Evolutionary conservation across 1,140 invertebrate genomes (phyloP), one percentile per base, ranked within the genome.

Genomic region (Bombus waltoni): DNA sequence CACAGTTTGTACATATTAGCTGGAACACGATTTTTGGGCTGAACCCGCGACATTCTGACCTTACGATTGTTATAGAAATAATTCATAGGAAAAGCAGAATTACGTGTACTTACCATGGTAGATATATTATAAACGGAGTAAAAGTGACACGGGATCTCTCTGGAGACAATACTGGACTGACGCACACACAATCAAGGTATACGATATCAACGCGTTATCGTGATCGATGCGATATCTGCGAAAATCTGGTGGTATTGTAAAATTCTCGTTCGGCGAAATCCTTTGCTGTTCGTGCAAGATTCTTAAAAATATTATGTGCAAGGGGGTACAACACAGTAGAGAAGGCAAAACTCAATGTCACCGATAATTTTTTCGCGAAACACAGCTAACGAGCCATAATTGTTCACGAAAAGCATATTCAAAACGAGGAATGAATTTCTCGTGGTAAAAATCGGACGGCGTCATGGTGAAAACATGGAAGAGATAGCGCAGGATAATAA

Each of bases 161-260:
- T 35, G 62, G 18, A 74, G 71, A 81, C 71, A 81, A 81, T 85
- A 42, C 38, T 74, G 28, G 25, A 85, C 70, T 83, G 73, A 25
- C 59, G 76, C 47, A 57, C 35, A 62, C 42, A 66, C 66, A 66
- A 86, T 90, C 87, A 83, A 86, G 90, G 88, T 88, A 91, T 70
- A 53, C 81, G 72, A 65, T 91, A 91, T 91, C 88, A 88, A 75
- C 8, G 68, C 40, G 85, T 91, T 91, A 91, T 91, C 90, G 38
- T 86, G 47, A 62, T 82, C 40, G n/a, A 62, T 65, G 74, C 22
- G 77, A 83, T 91, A 91, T 88, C 81, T 85, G 38, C 44, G 40
- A 82, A 47, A 81, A 76, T 65, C 75, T 44, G 66, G 47, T 65
- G 88, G 44, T 87, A 91, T 90, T 57, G 79, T 87, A 53, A 9